Percentiles rank a stretch among this genome's conserved stretches.
Conservation (phyloP, 92 coral and sea anemone genomes). For the Palythoa heliodiscus region DNA sequence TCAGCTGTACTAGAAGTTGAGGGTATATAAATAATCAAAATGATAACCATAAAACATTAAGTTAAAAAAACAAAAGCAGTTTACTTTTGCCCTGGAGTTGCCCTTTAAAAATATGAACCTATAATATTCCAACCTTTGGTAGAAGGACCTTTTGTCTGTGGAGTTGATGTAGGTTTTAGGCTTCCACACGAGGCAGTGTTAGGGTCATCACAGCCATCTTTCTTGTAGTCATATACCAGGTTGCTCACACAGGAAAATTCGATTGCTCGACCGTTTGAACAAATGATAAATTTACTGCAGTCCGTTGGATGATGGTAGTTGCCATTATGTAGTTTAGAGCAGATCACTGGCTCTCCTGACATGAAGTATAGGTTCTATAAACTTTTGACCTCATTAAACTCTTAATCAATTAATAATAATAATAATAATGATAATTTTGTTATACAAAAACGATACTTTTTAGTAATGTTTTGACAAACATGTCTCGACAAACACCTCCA, state of each 20-base stretch:
- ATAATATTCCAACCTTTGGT: not conserved
- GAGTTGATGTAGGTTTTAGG: not conserved
- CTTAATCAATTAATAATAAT: not conserved
- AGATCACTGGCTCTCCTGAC: not conserved
- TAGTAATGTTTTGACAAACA: too few relatives aligned
- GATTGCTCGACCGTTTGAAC: not conserved
- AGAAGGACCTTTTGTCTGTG: not conserved
- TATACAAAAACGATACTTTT: too few relatives aligned
- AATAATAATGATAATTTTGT: too few relatives aligned
- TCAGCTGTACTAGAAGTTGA: too few relatives aligned
- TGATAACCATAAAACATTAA: too few relatives aligned
- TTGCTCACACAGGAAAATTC: not conserved
- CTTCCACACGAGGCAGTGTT: slow-evolving; percentile 10
- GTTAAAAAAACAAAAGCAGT: too few relatives aligned
- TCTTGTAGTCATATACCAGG: slow-evolving; percentile 2
- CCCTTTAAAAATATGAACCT: not conserved
- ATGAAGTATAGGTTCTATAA: not conserved
- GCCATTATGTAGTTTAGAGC: not conserved
- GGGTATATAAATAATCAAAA: too few relatives aligned
- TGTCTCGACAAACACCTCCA: too few relatives aligned
- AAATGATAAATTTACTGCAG: slow-evolving; percentile 2
- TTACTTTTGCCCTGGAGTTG: too few relatives aligned
- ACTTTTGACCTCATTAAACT: not conserved
- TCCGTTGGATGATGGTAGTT: slow-evolving; percentile 23
- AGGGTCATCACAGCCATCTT: not conserved